phyloP scores from a whole-genome alignment of 2,797 vertebrate genomes.

The Sebastes variabilis region DNA sequence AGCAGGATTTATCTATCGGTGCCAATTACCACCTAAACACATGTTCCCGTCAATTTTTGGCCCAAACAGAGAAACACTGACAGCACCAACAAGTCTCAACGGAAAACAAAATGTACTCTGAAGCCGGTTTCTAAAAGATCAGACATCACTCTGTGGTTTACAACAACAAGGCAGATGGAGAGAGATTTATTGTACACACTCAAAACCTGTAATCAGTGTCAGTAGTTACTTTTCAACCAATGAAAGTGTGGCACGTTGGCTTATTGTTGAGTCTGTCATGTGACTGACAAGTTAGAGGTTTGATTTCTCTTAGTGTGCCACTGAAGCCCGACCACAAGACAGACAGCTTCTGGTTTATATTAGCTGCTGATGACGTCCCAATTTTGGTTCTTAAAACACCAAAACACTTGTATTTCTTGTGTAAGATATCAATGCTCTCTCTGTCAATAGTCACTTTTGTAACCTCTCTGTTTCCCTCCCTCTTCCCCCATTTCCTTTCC shows the following conservation, averaged over 20 bases:
- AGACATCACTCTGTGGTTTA: slow-evolving; percentile 6
- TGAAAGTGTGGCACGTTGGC: no score
- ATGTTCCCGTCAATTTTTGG: not conserved
- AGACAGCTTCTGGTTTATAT: not conserved
- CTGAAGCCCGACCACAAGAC: not conserved
- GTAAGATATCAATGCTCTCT: not conserved
- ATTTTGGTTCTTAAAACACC: not conserved
- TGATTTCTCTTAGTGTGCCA: not conserved
- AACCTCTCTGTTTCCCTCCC: no score
- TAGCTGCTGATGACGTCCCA: not conserved
- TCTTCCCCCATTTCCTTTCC: not conserved
- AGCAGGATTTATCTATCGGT: not conserved
- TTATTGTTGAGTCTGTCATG: not conserved
- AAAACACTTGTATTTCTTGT: not conserved
- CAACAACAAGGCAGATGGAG: not conserved
- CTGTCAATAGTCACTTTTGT: not conserved
- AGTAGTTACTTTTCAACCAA: no score
- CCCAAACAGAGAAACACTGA: not conserved
- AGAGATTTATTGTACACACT: not conserved
- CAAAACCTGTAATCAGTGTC: not conserved
- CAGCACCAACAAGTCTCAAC: not conserved
- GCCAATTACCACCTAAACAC: not conserved
- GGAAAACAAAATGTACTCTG: not conserved
- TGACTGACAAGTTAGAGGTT: not conserved
- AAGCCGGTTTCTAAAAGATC: not conserved